Evolutionary conservation across 2,113 vertebrate species (phyloP).

Genomic region (Crotalus horridus): DNA sequence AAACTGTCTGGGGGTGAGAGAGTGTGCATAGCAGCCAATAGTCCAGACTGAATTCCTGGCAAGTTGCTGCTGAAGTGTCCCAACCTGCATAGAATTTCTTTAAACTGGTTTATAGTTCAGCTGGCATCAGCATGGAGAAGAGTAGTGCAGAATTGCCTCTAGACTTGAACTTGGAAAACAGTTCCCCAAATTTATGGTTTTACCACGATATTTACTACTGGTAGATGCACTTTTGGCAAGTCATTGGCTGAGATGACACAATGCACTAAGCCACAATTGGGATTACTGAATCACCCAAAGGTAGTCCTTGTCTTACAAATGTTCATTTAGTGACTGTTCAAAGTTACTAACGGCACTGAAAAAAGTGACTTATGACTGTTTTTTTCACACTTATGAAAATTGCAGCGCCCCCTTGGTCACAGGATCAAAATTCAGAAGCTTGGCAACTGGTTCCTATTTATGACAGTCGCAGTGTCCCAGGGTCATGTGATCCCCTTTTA

Average conservation of each 20-base stretch:
- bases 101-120: not conserved
- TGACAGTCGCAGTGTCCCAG: too few relatives aligned
- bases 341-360: too few relatives aligned
- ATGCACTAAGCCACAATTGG: not conserved
- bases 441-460: too few relatives aligned
- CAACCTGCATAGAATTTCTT: not conserved
- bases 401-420: too few relatives aligned
- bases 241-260: not conserved
- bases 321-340: too few relatives aligned
- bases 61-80: not conserved
- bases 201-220: not conserved
- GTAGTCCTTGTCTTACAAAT: too few relatives aligned
- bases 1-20: not conserved
- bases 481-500: too few relatives aligned
- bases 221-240: too few relatives aligned
- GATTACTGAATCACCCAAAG: not conserved
- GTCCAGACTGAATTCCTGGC: not conserved
- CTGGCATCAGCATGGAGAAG: not conserved
- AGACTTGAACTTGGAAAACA: not conserved
- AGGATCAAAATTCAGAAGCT: too few relatives aligned
- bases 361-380: too few relatives aligned
- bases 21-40: not conserved
- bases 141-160: not conserved
- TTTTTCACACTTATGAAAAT: too few relatives aligned
- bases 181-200: not conserved